Percentiles rank a stretch among this genome's conserved stretches.
Evolutionary conservation across 2,888 invertebrate genomes (phyloP).

Genomic region (Hydriomena furcata): DNA sequence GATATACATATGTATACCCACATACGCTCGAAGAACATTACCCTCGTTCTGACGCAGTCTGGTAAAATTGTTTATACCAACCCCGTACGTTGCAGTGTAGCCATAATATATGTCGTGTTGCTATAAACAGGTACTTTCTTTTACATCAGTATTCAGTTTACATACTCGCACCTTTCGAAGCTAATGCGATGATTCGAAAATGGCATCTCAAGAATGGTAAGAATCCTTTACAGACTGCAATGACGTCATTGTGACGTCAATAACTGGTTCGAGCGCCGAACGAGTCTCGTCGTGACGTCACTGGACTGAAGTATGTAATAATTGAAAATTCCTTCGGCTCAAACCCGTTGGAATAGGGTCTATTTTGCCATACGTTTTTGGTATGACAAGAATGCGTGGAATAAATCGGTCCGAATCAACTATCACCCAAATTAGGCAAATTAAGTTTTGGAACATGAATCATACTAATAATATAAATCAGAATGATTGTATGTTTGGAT

Average conservation of each 20-base stretch:
- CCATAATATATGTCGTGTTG: too few species aligned
- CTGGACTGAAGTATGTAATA: too few species aligned
- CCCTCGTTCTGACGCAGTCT: too few species aligned
- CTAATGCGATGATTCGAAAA: conserved; percentile 22
- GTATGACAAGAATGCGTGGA: conserved; percentile 21
- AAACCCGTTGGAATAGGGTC: conserved; percentile 8
- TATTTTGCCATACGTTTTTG: background rate
- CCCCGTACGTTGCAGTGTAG: too few species aligned
- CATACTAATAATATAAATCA: background rate
- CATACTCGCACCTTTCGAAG: conserved; percentile 6
- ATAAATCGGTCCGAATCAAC: conserved; percentile 18
- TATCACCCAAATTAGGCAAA: conserved; percentile 29
- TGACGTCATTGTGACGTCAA: conserved; percentile 68
- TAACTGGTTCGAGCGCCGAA: conserved; percentile 45
- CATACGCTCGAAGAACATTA: too few species aligned
- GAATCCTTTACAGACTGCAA: conserved; percentile 51
- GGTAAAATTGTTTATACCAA: too few species aligned
- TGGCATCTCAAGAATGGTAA: conserved; percentile 27
- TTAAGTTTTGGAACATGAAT: too few species aligned
- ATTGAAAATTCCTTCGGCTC: conserved; percentile 17
- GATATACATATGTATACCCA: too few species aligned
- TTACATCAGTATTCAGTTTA: conserved; percentile 15
- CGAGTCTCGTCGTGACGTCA: conserved; percentile 64
- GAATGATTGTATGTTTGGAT: too few species aligned
- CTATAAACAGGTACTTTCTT: too few species aligned